Base-by-base conservation (phyloP, 2,113 vertebrate species). In the Antidorcas marsupialis region DNA sequence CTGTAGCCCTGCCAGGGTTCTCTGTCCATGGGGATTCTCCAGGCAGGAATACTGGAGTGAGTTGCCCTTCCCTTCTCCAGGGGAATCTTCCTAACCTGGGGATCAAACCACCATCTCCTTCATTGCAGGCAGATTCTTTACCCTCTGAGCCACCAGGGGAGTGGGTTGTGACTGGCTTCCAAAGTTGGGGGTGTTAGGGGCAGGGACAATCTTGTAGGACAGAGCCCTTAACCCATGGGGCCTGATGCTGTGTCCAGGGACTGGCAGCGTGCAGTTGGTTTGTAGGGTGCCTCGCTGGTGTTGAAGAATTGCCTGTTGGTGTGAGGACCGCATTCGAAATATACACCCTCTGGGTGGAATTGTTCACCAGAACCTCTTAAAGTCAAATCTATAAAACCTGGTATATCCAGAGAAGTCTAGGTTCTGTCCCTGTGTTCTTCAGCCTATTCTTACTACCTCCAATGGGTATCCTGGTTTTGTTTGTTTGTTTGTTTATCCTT, bases 351-450 rank as follows among this genome's bases (percentile, higher is more conserved):
- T 71, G 27, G 36, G 43, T 92, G 79, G 50, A 55, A 55, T 83
- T 83, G 79, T 52, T 67, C 21, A 55, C 36, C 9, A 45, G 28
- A 67, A 36, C 5, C 55, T 60, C 53, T 83, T 53, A 50, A 87
- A 50, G 25, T 74, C 43, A 85, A 83, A 52, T 76, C 53, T 76
- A 15, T 90, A 43, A 95, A 85, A 43, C 53, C 30, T 2, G 5
- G 4, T 90, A 27, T 76, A 76, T 50, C 57, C 33, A 76, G 43
- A 85, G 43, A 90, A n/a, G 19, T 52, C 53, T 76, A 60, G 19
- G 13, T 76, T 90, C 53, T 62, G 50, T 84, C 10, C 53, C 27
- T 43, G 6, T 95, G 64, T 89, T 89, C 25, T 84, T 90, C 17
- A 57, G n/a, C 36, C 30, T 81, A 36, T 57, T 81, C 14, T 81